Evolutionary conservation across 2,113 vertebrate genomes (phyloP).

Genomic region (Callopanchax toddi): DNA sequence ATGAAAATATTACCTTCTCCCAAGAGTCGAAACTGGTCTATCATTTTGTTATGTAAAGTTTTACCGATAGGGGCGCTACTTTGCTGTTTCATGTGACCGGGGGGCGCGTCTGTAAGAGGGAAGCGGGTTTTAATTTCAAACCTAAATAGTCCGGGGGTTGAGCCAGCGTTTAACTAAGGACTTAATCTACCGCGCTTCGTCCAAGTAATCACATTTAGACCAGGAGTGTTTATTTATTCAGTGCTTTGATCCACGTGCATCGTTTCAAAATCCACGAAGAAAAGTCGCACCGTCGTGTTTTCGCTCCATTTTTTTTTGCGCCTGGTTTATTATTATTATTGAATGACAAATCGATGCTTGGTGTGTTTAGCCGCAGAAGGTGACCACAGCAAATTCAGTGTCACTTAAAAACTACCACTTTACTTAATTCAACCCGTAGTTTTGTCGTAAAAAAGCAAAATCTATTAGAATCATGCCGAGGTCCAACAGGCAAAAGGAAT

Average conservation of each 20-base stretch:
- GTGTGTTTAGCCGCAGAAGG: conserved; percentile 48
- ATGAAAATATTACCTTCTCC: no score
- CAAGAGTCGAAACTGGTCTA: no score
- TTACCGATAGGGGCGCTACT: no score
- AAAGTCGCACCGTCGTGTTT: conserved; percentile 37
- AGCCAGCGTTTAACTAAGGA: conserved; percentile 19
- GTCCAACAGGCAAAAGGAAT: conserved; percentile 86
- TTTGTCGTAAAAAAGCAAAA: conserved; percentile 14
- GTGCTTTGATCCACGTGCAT: background rate
- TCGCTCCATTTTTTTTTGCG: conserved; percentile 59
- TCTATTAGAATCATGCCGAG: conserved; percentile 81
- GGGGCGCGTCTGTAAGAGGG: no score
- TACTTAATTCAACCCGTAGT: background rate
- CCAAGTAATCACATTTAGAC: background rate
- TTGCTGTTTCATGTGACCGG: no score
- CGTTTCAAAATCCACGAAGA: conserved; percentile 8
- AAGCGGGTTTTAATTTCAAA: conserved; percentile 88
- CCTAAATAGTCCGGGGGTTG: conserved; percentile 78
- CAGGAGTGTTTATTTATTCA: background rate
- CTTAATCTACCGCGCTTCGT: conserved; percentile 7
- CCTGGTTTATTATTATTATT: conserved; percentile 37
- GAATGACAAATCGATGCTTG: conserved; percentile 42
- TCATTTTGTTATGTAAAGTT: no score
- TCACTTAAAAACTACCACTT: background rate
- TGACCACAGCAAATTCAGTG: conserved; percentile 7